phyloP scores from a whole-genome alignment of 2,113 vertebrate genomes.

The Pica pica region DNA sequence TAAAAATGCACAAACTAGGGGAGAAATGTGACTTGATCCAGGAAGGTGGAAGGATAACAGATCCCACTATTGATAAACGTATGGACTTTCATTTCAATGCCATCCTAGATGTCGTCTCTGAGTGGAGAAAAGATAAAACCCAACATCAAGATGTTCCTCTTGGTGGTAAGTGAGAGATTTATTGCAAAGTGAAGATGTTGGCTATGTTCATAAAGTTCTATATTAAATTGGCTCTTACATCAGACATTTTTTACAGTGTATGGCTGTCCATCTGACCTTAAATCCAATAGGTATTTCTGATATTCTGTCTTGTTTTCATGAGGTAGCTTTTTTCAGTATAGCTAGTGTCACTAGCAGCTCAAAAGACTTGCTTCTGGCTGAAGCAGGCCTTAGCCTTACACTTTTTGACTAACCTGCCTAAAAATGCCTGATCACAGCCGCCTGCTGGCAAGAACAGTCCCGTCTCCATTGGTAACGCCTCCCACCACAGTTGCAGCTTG shows the following conservation, averaged over 20 bases:
- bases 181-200: not conserved
- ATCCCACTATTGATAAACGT: constrained; percentile 93
- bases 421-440: not conserved
- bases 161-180: constrained; percentile 79
- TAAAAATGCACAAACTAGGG: constrained; percentile 93
- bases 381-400: not conserved
- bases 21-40: constrained; percentile 95
- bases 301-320: not conserved
- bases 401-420: not conserved
- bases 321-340: not conserved
- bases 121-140: constrained; percentile 97
- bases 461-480: not conserved
- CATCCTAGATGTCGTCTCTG: constrained; percentile 95
- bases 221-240: not conserved
- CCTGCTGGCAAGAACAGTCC: not conserved
- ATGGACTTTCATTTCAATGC: constrained; percentile 99
- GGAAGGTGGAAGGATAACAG: constrained; percentile 89
- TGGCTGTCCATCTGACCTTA: not conserved
- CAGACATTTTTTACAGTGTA: not conserved
- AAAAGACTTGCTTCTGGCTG: not conserved
- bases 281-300: not conserved
- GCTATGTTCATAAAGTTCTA: not conserved
- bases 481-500: not conserved
- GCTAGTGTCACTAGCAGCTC: not conserved
- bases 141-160: constrained; percentile 90